phyloP scores from a whole-genome alignment of 2,888 invertebrate species.

The Cheilosia urbana region DNA sequence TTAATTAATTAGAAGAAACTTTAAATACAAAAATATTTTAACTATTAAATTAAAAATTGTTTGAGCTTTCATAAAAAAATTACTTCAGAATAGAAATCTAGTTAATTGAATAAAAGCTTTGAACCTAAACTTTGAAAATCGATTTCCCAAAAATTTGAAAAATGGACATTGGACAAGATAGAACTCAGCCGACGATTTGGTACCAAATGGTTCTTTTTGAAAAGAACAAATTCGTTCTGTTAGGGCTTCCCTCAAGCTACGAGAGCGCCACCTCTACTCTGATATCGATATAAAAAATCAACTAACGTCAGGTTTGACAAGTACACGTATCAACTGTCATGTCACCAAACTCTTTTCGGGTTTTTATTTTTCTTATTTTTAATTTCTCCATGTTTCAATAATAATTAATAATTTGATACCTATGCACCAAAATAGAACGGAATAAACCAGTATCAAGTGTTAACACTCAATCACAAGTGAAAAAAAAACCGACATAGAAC shows the following conservation, averaged over 20 bases:
- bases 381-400: slow-evolving; percentile 38
- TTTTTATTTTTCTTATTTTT: slow-evolving; percentile 63
- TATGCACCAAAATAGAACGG: background rate
- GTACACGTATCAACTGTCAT: slow-evolving; percentile 75
- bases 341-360: slow-evolving; percentile 42
- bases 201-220: background rate
- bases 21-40: too few relatives aligned
- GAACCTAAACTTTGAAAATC: too few relatives aligned
- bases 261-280: background rate
- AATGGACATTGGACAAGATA: too few relatives aligned
- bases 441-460: background rate
- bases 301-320: slow-evolving; percentile 57
- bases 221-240: background rate
- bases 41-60: too few relatives aligned
- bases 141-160: too few relatives aligned
- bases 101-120: too few relatives aligned
- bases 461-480: background rate
- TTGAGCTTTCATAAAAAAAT: too few relatives aligned
- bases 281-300: background rate
- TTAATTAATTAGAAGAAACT: too few relatives aligned
- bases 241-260: background rate
- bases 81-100: too few relatives aligned
- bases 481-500: slow-evolving; percentile 3
- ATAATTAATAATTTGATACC: background rate
- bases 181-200: too few relatives aligned